Evolutionary conservation across 1,140 invertebrate genomes (phyloP).

Genomic region (Microplitis demolitor): DNA sequence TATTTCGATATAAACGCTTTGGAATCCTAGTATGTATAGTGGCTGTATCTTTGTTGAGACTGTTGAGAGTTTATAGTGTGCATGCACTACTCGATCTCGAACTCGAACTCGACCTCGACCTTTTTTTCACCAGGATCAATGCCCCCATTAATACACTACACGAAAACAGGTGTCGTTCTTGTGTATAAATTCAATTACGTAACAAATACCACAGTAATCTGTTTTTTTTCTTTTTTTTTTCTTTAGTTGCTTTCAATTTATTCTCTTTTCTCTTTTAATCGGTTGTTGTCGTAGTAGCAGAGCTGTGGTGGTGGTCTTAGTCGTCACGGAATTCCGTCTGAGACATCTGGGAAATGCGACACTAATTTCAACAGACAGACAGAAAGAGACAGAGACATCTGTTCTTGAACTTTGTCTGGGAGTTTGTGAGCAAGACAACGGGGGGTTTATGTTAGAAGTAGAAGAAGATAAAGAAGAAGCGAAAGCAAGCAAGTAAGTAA

Average conservation of each 20-base stretch:
- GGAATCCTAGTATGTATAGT: background rate
- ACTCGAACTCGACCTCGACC: conserved; percentile 5
- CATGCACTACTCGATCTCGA: background rate
- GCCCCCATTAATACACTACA: conserved; percentile 1
- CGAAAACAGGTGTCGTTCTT: conserved; percentile 2
- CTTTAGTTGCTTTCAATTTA: background rate
- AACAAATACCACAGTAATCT: background rate
- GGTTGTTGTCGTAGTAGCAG: too few species aligned
- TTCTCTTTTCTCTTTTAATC: background rate
- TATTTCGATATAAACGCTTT: background rate
- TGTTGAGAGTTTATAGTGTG: background rate
- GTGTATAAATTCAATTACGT: background rate
- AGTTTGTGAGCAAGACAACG: background rate
- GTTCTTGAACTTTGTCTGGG: conserved; percentile 7
- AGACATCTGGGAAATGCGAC: conserved; percentile 11
- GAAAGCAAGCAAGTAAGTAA: background rate
- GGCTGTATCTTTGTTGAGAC: too few species aligned
- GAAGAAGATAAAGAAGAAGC: background rate
- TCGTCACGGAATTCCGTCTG: background rate
- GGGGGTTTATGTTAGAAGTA: too few species aligned
- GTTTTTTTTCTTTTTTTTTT: background rate
- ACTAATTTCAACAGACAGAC: background rate
- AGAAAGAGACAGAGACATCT: conserved; percentile 11
- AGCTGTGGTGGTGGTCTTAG: too few species aligned
- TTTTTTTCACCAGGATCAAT: conserved; percentile 9